phyloP scores from a whole-genome alignment of 2,113 vertebrate genomes.

The Hypocryptadius cinnamomeus region DNA sequence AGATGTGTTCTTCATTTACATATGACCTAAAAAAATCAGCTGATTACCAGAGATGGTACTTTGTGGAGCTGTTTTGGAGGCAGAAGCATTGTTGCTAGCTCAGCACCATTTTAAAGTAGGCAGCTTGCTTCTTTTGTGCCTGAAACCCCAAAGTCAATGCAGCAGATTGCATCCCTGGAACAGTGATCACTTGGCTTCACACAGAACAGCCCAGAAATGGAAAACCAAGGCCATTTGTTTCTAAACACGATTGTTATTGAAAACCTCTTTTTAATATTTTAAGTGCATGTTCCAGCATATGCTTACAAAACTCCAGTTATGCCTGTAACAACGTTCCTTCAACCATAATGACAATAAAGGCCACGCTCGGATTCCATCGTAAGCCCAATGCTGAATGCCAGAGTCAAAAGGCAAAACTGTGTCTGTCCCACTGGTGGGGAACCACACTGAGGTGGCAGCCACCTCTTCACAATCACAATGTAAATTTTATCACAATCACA shows the following conservation, averaged over 20 bases:
- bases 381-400: neutral
- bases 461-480: neutral
- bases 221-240: slow-evolving; percentile 10
- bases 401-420: neutral
- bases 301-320: neutral
- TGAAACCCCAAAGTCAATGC: neutral
- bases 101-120: slow-evolving; percentile 47
- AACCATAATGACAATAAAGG: neutral
- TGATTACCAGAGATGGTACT: slow-evolving; percentile 64
- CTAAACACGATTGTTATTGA: slow-evolving; percentile 3
- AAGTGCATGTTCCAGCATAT: neutral
- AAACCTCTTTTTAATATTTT: neutral
- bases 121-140: neutral
- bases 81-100: slow-evolving; percentile 23
- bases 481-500: neutral
- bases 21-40: slow-evolving; percentile 67
- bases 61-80: slow-evolving; percentile 53
- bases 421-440: neutral
- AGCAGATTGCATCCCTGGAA: neutral
- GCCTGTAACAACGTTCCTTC: neutral
- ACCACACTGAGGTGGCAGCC: neutral
- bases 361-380: neutral
- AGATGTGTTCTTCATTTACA: slow-evolving; percentile 80
- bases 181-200: neutral
- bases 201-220: neutral